These are phyloP conservation scores for Ostrea denselamellosa DNA, from an alignment of 1,140 invertebrate species.

Conservation along the genomic window DNA sequence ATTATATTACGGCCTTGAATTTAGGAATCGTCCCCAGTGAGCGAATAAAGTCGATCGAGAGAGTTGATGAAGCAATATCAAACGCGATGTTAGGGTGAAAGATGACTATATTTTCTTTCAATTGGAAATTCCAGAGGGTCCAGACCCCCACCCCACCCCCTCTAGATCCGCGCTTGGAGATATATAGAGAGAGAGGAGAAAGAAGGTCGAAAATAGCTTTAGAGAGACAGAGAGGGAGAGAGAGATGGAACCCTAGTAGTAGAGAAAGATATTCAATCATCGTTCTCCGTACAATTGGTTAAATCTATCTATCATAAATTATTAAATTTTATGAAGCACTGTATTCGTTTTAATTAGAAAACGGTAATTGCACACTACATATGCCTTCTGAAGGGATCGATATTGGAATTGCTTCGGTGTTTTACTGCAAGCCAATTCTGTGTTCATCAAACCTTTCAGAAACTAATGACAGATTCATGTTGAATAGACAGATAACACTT, in stretches of 20 bases:
- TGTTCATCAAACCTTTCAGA: neutral
- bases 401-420: neutral
- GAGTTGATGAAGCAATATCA: too few relatives aligned
- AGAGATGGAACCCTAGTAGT: neutral
- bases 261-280: neutral
- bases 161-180: too few relatives aligned
- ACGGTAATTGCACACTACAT: neutral
- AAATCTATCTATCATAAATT: neutral
- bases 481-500: too few relatives aligned
- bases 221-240: neutral
- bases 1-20: too few relatives aligned
- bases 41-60: too few relatives aligned
- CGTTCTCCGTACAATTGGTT: neutral
- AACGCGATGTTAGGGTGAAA: too few relatives aligned
- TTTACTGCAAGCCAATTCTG: neutral
- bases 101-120: too few relatives aligned
- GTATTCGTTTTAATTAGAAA: neutral
- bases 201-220: too few relatives aligned
- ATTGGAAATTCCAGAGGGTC: too few relatives aligned
- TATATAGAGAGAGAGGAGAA: too few relatives aligned
- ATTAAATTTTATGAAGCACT: neutral
- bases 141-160: too few relatives aligned
- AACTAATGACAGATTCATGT: neutral
- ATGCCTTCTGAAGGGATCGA: neutral
- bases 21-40: too few relatives aligned